A percentile compares a stretch with the other conserved stretches of the same genome.
phyloP scores from a whole-genome alignment of 2,888 invertebrate genomes.

The Villa cingulata region DNA sequence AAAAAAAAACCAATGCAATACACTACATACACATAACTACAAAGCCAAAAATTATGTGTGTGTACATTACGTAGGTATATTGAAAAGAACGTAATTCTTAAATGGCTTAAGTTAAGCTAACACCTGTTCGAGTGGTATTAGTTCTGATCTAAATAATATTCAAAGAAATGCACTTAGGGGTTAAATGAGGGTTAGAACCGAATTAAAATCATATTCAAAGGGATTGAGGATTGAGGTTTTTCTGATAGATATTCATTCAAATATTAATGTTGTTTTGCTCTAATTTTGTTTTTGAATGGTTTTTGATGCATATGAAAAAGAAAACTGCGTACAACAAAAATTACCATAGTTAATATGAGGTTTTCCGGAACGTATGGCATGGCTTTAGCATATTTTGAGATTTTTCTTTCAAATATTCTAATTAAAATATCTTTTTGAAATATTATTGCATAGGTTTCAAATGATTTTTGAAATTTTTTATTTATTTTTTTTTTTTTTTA shows the following conservation, averaged over 20 bases:
- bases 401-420: neutral
- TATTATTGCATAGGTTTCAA: no score
- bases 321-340: no score
- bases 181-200: neutral
- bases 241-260: no score
- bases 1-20: no score
- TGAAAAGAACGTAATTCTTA: slow-evolving; percentile 4
- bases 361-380: neutral
- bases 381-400: neutral
- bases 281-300: no score
- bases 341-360: neutral
- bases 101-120: slow-evolving; percentile 18
- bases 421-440: neutral
- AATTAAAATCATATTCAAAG: neutral
- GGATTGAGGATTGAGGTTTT: neutral
- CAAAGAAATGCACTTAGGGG: neutral
- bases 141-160: neutral
- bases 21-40: no score
- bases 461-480: no score
- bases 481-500: no score
- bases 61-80: no score
- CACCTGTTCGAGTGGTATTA: slow-evolving; percentile 23
- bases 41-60: no score
- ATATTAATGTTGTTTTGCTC: no score
- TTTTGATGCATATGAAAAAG: no score